Evolutionary conservation across 2,797 vertebrate genomes (phyloP).

Genomic region (Myripristis murdjan): DNA sequence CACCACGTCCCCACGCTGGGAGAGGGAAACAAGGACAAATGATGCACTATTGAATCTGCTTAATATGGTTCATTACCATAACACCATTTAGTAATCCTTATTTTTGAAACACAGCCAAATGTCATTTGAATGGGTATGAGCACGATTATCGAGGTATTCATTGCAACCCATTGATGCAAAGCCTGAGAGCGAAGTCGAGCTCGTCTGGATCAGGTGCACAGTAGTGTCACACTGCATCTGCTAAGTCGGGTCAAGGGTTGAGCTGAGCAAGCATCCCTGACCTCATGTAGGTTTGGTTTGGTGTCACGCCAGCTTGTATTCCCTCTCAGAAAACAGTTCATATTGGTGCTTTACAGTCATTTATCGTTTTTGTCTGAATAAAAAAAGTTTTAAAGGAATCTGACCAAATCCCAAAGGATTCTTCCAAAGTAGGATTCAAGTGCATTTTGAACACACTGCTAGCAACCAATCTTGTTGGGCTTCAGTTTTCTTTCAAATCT

Average conservation of each 20-base stretch:
- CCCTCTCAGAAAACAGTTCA: conserved; percentile 19
- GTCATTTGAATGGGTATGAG: too few relatives aligned
- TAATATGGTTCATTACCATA: neutral
- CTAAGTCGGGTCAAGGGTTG: conserved; percentile 52
- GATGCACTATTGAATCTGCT: neutral
- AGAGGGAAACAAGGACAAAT: neutral
- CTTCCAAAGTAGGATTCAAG: neutral
- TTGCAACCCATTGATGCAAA: neutral
- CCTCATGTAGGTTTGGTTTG: conserved; percentile 27
- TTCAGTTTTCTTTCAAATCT: neutral
- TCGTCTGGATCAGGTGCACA: conserved; percentile 27
- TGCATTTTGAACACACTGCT: neutral
- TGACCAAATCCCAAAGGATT: neutral
- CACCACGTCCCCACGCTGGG: conserved; percentile 72
- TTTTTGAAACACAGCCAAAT: neutral
- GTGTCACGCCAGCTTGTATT: neutral
- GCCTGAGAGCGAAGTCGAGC: conserved; percentile 6
- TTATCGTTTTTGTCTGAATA: conserved; percentile 32
- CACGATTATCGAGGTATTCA: neutral
- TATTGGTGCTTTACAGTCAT: neutral
- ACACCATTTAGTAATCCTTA: neutral
- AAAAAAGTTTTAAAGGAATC: neutral
- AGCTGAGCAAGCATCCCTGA: conserved; percentile 48
- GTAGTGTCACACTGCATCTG: conserved; percentile 40
- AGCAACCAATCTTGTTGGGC: conserved; percentile 4